A percentile compares a stretch with the other conserved stretches of the same genome.
phyloP scores from a whole-genome alignment of 2,113 vertebrate genomes.

The Girardinichthys multiradiatus region DNA sequence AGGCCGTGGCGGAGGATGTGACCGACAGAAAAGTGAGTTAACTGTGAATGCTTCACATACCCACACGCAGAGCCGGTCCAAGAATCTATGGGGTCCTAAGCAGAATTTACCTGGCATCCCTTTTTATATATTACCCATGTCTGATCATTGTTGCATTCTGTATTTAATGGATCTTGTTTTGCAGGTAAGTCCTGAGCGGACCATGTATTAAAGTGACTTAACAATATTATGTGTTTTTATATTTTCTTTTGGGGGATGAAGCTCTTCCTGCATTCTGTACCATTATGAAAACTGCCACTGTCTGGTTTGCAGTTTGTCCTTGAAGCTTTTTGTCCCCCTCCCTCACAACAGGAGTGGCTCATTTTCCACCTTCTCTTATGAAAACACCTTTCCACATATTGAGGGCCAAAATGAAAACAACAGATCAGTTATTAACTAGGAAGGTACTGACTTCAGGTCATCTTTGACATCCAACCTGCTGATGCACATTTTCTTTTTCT shows the following conservation, averaged over 20 bases:
- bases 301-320: constrained; percentile 27
- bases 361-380: background rate
- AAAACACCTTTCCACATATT: constrained; percentile 14
- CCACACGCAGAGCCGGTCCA: background rate
- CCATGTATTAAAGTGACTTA: no score
- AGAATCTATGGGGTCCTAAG: no score
- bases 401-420: background rate
- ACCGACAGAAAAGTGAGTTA: constrained; percentile 84
- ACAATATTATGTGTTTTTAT: no score
- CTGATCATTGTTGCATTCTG: background rate
- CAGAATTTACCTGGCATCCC: no score
- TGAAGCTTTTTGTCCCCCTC: constrained; percentile 14
- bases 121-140: background rate
- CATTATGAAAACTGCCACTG: background rate
- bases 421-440: background rate
- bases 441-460: no score
- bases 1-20: constrained; percentile 85
- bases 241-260: background rate
- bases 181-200: no score
- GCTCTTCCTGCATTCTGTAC: background rate
- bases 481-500: no score
- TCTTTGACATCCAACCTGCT: no score
- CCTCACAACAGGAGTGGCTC: background rate
- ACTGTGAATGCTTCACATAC: background rate
- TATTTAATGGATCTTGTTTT: no score